Evolutionary conservation across 37 sponge, comb jelly and placozoan species (phyloP), one percentile per base, ranked within the genome.

Genomic region (Halisarca cf. caerulea): DNA sequence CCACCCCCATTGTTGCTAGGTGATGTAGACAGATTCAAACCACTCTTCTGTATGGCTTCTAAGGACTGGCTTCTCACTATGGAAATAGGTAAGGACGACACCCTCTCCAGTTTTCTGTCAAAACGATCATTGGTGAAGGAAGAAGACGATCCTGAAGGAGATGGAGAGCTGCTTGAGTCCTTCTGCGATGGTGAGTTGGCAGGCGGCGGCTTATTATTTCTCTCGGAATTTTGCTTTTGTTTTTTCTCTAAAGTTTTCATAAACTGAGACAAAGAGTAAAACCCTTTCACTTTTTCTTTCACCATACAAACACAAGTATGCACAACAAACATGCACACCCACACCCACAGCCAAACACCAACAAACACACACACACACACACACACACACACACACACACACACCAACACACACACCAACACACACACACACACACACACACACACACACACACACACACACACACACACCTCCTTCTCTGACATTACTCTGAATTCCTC

Each of bases 401-500:
- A 47, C 51, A 14, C 11, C 9, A 14, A 47, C 51, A 47, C 51
- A 47, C 11, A 47, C 51, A 47, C 51, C 6, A 6, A 47, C 51
- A 47, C 51, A 11, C 51, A 47, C 51, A 11, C 51, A 47, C 51
- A 11, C 11, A 47, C 51, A 11, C 51, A 47, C 51, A 47, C 51
- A 47, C 51, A 47, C 51, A 47, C 51, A 47, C 69, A 68, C 69
- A 68, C 69, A 28, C 69, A 68, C 69, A 68, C 35, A 68, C 35
- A 6, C 69, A 28, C 69, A 27, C 69, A 28, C 24, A 74, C 77
- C 77, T 74, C 6, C 6, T 40, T 40, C 45, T 74, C 77, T 15
- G 77, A 74, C 77, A 74, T 74, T 32, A 74, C 45, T 20, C 15
- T 3, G 25, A 74, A 74, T 44, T 74, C 77, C 42, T 74, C 77